Percentiles rank a stretch among this genome's conserved stretches.
These are phyloP conservation scores for Neodon shergylaensis DNA, from an alignment of 2,113 vertebrate genomes.

Conservation along the genomic window DNA sequence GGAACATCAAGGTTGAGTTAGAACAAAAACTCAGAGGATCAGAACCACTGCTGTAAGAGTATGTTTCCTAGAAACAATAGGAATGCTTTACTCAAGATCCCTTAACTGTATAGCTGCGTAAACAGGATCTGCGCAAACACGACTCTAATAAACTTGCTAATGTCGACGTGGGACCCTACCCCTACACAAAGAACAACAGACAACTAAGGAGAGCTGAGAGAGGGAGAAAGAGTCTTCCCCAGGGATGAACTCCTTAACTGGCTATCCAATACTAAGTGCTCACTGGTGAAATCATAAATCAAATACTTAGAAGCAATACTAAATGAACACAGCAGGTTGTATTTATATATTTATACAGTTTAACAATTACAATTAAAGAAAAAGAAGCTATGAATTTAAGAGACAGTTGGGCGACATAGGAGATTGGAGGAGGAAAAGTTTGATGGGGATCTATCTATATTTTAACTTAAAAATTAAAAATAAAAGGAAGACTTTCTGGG, in stretches of 20 bases:
- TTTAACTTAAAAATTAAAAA: neutral
- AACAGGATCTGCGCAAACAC: neutral
- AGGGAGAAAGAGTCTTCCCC: neutral
- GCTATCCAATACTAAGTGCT: neutral
- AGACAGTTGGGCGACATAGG: neutral
- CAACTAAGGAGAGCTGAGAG: neutral
- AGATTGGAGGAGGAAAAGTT: neutral
- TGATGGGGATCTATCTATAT: neutral
- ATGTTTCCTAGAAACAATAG: neutral
- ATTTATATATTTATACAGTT: neutral
- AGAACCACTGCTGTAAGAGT: neutral
- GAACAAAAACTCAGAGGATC: neutral
- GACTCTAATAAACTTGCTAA: neutral
- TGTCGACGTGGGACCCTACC: neutral
- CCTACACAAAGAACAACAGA: neutral
- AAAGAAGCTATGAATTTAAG: neutral
- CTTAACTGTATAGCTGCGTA: neutral
- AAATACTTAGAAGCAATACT: neutral
- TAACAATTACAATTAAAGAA: neutral
- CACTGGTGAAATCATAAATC: neutral
- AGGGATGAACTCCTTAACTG: neutral
- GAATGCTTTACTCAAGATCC: neutral
- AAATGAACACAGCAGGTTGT: neutral
- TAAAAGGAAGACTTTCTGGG: neutral
- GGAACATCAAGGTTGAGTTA: neutral